phyloP scores from a whole-genome alignment of 2,888 invertebrate species.

The Eucera pruinosa region DNA sequence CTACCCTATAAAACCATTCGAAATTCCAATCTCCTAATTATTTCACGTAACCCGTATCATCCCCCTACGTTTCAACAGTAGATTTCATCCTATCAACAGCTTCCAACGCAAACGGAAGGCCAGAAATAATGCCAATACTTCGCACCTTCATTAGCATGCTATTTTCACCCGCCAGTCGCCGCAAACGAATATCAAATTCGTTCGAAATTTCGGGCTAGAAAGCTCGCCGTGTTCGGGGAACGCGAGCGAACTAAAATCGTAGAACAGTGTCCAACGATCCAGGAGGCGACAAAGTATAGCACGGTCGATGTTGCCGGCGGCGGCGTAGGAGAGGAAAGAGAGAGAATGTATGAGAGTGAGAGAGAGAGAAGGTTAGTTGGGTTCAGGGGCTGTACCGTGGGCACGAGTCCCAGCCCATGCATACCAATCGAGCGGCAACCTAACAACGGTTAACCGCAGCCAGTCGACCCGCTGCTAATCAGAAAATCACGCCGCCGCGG shows the following conservation, averaged over 20 bases:
- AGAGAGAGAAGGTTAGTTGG: conserved; percentile 63
- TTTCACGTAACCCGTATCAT: too few species aligned
- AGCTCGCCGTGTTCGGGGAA: neutral
- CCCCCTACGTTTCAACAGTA: too few species aligned
- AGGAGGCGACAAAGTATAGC: conserved; percentile 14
- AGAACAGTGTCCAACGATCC: neutral
- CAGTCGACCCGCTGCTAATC: conserved; percentile 83
- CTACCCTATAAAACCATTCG: too few species aligned
- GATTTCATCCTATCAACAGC: too few species aligned
- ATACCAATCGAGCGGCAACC: conserved; percentile 83
- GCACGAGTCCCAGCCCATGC: conserved; percentile 83
- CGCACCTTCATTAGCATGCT: too few species aligned
- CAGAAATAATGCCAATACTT: too few species aligned
- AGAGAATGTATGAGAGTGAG: too few species aligned
- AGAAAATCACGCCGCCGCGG: conserved; percentile 83
- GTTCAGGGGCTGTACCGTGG: conserved; percentile 63
- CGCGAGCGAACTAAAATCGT: too few species aligned
- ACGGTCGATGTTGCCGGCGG: conserved; percentile 15
- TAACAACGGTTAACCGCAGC: conserved; percentile 84
- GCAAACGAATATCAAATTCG: neutral
- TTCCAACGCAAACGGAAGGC: too few species aligned
- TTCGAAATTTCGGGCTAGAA: neutral
- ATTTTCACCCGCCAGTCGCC: too few species aligned
- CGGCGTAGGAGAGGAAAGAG: conserved; percentile 55
- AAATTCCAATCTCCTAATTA: too few species aligned